These are phyloP conservation scores for Neoarius graeffei DNA, from an alignment of 2,113 vertebrate species.

Conservation along the genomic window DNA sequence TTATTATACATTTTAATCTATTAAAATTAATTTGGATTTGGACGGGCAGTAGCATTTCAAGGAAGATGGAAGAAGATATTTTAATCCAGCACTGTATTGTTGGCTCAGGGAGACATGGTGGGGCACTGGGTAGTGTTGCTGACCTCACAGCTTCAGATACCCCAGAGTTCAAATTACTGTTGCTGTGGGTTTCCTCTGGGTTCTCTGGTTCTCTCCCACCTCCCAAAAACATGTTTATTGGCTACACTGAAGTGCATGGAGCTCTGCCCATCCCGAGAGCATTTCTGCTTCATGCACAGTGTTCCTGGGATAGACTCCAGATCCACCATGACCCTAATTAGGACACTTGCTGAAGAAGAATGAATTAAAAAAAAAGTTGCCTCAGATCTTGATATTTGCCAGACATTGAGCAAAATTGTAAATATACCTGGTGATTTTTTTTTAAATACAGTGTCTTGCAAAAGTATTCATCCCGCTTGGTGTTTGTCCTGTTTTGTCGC, in stretches of 20 bases:
- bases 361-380: neutral
- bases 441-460: too few relatives aligned
- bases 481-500: too few relatives aligned
- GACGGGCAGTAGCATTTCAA: neutral
- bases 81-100: neutral
- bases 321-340: neutral
- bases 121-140: neutral
- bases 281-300: neutral
- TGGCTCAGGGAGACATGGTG: neutral
- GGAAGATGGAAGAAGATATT: neutral
- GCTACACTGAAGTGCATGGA: neutral
- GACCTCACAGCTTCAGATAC: neutral
- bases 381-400: neutral
- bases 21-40: neutral
- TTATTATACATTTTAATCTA: neutral
- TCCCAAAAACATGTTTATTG: neutral
- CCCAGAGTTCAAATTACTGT: neutral
- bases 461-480: too few relatives aligned
- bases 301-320: neutral
- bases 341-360: neutral
- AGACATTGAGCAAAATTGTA: neutral
- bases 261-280: neutral
- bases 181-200: neutral
- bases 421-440: too few relatives aligned
- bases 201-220: neutral